Percentiles rank a stretch among this genome's conserved stretches.
phyloP scores from a whole-genome alignment of 2,113 vertebrate genomes.

The Cathartes aura region DNA sequence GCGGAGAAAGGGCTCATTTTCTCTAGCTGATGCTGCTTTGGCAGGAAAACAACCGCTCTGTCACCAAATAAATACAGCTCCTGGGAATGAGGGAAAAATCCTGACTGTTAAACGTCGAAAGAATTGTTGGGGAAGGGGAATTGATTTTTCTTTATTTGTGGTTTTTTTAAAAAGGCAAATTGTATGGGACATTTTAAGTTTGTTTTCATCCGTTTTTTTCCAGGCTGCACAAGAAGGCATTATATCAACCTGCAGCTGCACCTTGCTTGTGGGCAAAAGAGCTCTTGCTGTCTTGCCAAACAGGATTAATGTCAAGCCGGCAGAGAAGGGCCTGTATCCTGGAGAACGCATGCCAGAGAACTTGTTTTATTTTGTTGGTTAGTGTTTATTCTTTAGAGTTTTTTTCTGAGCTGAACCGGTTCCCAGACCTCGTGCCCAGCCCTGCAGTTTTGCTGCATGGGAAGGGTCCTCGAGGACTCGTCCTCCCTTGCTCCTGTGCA shows the following conservation, averaged over 20 bases:
- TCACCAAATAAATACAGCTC: neutral
- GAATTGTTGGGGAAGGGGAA: neutral
- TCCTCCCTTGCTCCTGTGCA: neutral
- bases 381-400: neutral
- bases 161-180: neutral
- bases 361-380: neutral
- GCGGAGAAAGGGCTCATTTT: neutral
- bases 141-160: neutral
- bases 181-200: neutral
- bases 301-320: slow-evolving; percentile 11
- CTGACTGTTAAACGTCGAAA: fast-evolving
- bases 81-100: neutral
- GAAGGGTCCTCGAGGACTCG: neutral
- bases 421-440: neutral
- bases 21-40: neutral
- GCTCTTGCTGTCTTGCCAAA: neutral
- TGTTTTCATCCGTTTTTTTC: neutral
- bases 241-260: slow-evolving; percentile 34
- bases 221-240: neutral
- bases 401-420: neutral
- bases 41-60: neutral
- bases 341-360: neutral
- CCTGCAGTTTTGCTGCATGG: neutral
- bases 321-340: neutral
- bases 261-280: neutral